These are phyloP conservation scores for Ptychochromis oligacanthus DNA, from an alignment of 2,113 vertebrate genomes.

Conservation along the genomic window DNA sequence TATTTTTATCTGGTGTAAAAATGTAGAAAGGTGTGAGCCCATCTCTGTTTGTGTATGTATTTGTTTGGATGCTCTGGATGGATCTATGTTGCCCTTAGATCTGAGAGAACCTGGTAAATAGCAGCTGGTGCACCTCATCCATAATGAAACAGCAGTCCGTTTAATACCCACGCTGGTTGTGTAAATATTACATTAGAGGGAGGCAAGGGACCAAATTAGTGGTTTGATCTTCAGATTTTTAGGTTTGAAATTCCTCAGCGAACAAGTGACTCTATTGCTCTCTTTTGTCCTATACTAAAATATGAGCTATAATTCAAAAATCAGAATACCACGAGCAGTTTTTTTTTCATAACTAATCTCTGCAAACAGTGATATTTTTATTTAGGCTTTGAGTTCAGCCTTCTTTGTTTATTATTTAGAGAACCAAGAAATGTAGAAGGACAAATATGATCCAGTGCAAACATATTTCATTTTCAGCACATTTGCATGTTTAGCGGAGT, in stretches of 20 bases:
- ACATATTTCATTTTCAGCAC: background rate
- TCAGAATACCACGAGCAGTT: background rate
- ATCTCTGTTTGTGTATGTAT: constrained; percentile 28
- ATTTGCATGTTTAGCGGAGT: background rate
- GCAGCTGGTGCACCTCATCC: constrained; percentile 83
- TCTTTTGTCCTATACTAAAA: constrained; percentile 2
- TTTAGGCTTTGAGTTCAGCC: background rate
- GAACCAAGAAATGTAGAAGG: background rate
- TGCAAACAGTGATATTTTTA: background rate
- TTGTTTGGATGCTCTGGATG: constrained; percentile 37
- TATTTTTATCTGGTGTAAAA: background rate
- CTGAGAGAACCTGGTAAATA: constrained; percentile 77
- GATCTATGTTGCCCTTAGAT: constrained; percentile 72
- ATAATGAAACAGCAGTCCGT: constrained; percentile 77
- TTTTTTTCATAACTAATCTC: background rate
- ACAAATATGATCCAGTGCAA: background rate
- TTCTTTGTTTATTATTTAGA: background rate
- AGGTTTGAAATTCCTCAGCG: constrained; percentile 49
- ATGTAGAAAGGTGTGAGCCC: background rate
- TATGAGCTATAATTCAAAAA: background rate
- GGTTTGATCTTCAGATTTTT: constrained; percentile 72
- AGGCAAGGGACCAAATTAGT: constrained; percentile 77
- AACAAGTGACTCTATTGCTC: constrained; percentile 37
- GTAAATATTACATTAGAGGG: constrained; percentile 83
- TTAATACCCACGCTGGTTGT: constrained; percentile 73